These are phyloP conservation scores for Poeciliopsis turrubarensis DNA, from an alignment of 2,113 vertebrate species.

Conservation along the genomic window DNA sequence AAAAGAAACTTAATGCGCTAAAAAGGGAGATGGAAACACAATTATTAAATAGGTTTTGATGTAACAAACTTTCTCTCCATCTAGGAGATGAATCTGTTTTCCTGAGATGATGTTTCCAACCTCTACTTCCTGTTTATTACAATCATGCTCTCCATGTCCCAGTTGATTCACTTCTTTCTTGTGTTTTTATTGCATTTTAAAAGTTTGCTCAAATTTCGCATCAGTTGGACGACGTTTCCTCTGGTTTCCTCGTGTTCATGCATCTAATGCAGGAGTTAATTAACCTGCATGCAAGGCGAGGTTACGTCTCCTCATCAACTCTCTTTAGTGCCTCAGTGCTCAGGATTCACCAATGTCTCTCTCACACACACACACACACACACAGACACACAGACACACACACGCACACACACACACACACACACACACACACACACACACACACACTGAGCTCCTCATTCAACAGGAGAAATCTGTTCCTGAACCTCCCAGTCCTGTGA, in stretches of 20 bases:
- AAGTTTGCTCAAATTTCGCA: too few species aligned
- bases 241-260: neutral
- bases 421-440: conserved; percentile 2
- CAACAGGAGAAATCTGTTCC: conserved; percentile 29
- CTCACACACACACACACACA: conserved; percentile 3
- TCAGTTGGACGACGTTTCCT: too few species aligned
- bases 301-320: conserved; percentile 34
- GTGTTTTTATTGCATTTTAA: too few species aligned
- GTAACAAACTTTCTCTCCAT: too few species aligned
- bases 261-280: conserved; percentile 36
- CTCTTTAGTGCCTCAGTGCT: conserved; percentile 33
- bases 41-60: too few species aligned
- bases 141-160: too few species aligned
- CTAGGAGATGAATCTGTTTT: too few species aligned
- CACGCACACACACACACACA: conserved; percentile 2
- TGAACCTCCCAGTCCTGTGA: conserved; percentile 5
- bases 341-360: conserved; percentile 9
- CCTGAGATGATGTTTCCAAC: too few species aligned
- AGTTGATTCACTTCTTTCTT: neutral
- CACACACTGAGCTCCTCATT: conserved; percentile 1
- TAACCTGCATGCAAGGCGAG: conserved; percentile 30
- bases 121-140: too few species aligned
- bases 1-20: too few species aligned
- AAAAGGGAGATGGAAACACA: too few species aligned
- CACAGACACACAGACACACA: conserved; percentile 1